Base-by-base conservation (phyloP, 2,888 invertebrate species). In the Coremacera marginata region DNA sequence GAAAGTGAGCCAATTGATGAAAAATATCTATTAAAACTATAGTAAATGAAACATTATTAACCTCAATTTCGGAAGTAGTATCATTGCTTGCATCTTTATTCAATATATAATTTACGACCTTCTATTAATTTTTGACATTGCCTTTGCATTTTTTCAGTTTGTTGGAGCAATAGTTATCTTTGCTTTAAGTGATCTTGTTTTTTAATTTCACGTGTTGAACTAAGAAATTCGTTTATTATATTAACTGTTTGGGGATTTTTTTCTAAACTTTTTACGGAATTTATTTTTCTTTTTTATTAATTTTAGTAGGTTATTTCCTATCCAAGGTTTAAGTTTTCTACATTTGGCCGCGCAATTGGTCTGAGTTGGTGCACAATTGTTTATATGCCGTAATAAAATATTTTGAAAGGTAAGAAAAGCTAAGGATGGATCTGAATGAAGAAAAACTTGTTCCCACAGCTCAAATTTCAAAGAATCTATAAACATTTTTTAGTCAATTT, bases 41-140 rank as follows among this genome's bases (percentile, higher is more conserved):
- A 34, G 55, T 57, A 27, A 77, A 11, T 37, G 19, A 19, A 31
- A 9, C 14, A 73, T 68, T 68, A 51, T 74, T 37, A 68, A 52
- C 25, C 52, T 77, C 68, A n/a, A 77, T 77, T 70, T 60, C 52
- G n/a, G 25, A 25, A 19, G 73, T 67, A 4, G n/a, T n/a, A 44
- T 73, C 51, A 44, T 27, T 62, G 14, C 31, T 25, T 31, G 34
- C 31, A 31, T 77, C 52, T 51, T 62, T 73, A 27, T 34, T 77
- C n/a, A 9, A 74, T 31, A 31, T 31, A 19, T n/a, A 19, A 27
- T 77, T 70, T 22, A 74, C 63, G 14, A 74, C 74, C 65, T 70
- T 77, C 74, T 52, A 76, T 51, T 74, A 67, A 34, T 72, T 49
- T 51, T 73, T 73, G 14, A 77, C 25, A 55, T 72, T 72, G 0